Percentiles rank a stretch among this genome's conserved stretches.
Evolutionary conservation across 2,797 vertebrate species (phyloP).

Genomic region (Steatocranus sp.): DNA sequence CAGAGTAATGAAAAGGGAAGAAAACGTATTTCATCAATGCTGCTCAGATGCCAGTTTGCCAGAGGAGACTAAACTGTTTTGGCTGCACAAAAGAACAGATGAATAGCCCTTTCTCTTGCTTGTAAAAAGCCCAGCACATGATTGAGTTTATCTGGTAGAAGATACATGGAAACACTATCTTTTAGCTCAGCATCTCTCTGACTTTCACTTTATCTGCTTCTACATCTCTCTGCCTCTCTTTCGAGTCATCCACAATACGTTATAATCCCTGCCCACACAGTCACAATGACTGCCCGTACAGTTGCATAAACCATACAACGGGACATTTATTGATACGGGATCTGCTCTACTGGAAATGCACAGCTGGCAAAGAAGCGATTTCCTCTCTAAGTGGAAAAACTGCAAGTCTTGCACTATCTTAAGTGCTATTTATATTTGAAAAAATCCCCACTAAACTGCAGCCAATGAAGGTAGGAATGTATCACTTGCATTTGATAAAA

Average conservation of each 20-base stretch:
- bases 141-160: conserved; percentile 29
- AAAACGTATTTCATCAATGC: conserved; percentile 38
- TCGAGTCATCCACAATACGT: conserved; percentile 3
- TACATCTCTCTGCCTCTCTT: not conserved
- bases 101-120: conserved; percentile 31
- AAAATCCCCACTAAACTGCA: not conserved
- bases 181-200: conserved; percentile 8
- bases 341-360: conserved; percentile 31
- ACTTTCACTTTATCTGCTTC: conserved; percentile 1
- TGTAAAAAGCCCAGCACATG: conserved; percentile 9
- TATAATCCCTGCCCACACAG: conserved; percentile 31
- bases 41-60: conserved; percentile 1
- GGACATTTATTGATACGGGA: conserved; percentile 25
- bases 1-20: conserved; percentile 32
- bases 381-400: conserved; percentile 25
- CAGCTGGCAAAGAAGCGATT: conserved; percentile 40
- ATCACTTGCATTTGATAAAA: conserved; percentile 46
- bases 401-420: conserved; percentile 49
- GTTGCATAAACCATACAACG: conserved; percentile 6
- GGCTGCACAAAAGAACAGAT: conserved; percentile 40
- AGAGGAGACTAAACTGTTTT: conserved; percentile 25
- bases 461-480: not conserved
- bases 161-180: conserved; percentile 11
- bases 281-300: conserved; percentile 4
- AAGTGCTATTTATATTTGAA: conserved; percentile 38